These are phyloP conservation scores for Epirrhoe tristata DNA, from an alignment of 2,888 invertebrate species.

Conservation along the genomic window DNA sequence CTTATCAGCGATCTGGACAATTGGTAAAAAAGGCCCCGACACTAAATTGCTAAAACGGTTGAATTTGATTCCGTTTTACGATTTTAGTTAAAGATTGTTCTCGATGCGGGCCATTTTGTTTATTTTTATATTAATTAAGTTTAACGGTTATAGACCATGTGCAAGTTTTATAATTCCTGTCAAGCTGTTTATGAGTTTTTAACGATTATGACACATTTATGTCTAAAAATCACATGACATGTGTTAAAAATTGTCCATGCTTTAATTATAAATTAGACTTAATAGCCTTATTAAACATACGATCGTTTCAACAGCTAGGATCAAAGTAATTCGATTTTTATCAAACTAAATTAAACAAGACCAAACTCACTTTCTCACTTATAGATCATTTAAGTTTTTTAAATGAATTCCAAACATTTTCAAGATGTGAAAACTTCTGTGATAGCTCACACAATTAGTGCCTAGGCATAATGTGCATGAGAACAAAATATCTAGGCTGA, in stretches of 20 bases:
- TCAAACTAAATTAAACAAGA: no score
- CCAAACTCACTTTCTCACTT: no score
- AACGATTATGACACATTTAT: constrained; percentile 36
- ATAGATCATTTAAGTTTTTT: no score
- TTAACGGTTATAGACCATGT: constrained; percentile 52
- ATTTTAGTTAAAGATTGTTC: constrained; percentile 77
- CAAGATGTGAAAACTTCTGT: no score
- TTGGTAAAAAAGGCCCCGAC: constrained; percentile 78
- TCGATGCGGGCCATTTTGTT: constrained; percentile 78
- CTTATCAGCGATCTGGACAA: constrained; percentile 78
- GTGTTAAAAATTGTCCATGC: constrained; percentile 16
- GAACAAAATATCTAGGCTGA: constrained; percentile 30
- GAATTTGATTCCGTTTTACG: constrained; percentile 75
- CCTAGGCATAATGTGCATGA: constrained; percentile 26
- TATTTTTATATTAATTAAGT: constrained; percentile 56
- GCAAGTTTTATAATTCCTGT: constrained; percentile 33
- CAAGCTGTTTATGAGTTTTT: constrained; percentile 32
- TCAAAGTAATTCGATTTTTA: no score
- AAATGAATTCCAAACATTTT: no score
- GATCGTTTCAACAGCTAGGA: no score
- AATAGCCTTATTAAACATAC: background rate
- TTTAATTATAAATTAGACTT: constrained; percentile 11
- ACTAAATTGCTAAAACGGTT: constrained; percentile 80
- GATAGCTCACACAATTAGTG: constrained; percentile 6
- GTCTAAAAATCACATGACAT: constrained; percentile 36